These are phyloP conservation scores for Sturnus vulgaris DNA, from an alignment of 2,113 vertebrate species.

Conservation along the genomic window DNA sequence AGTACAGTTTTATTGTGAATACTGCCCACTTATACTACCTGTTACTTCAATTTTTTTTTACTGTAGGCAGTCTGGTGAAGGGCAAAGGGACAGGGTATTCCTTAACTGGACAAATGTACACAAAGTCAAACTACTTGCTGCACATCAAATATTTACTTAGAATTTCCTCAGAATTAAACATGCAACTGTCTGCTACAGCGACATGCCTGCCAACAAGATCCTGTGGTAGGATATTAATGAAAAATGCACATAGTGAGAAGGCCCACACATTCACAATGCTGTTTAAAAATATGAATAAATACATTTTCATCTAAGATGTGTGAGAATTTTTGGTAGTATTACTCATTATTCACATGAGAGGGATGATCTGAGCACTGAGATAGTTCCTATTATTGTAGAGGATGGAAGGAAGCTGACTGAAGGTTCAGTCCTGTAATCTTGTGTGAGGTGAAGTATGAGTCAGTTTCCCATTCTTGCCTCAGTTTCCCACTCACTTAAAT, in stretches of 20 bases:
- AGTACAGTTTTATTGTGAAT: background rate
- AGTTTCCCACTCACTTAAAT: background rate
- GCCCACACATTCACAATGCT: constrained; percentile 3
- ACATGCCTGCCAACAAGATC: background rate
- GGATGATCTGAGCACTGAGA: background rate
- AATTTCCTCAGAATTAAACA: constrained; percentile 19
- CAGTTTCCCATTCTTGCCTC: background rate
- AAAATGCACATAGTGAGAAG: background rate
- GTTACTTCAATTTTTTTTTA: background rate
- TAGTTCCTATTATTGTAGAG: background rate
- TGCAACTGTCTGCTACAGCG: background rate
- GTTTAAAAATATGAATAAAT: constrained; percentile 44
- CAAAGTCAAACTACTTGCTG: background rate
- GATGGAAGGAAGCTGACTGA: background rate
- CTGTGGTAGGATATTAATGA: background rate
- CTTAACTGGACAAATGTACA: background rate
- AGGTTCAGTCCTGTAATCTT: background rate
- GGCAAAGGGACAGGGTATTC: background rate
- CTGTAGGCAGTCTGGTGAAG: background rate
- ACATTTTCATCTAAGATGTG: background rate
- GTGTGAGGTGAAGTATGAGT: background rate
- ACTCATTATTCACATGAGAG: background rate
- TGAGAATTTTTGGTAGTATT: background rate
- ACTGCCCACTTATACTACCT: background rate
- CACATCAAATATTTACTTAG: background rate